A percentile compares a stretch with the other conserved stretches of the same genome.
These are phyloP conservation scores for Liasis olivaceus DNA, from an alignment of 2,797 vertebrate genomes.

Conservation along the genomic window DNA sequence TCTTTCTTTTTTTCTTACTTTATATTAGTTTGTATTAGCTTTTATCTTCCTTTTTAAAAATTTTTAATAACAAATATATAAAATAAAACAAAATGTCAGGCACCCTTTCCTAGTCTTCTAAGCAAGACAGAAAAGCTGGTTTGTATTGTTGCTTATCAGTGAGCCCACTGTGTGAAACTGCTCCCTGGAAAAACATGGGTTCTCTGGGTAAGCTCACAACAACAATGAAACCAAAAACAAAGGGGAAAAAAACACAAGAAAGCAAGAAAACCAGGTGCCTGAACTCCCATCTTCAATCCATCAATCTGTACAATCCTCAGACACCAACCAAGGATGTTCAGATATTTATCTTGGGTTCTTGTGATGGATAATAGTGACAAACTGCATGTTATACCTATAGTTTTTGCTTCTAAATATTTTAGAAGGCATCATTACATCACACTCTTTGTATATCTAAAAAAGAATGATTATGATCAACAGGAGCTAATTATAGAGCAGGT, in stretches of 20 bases:
- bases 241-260: not conserved
- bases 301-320: not conserved
- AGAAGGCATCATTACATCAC: slow-evolving; percentile 32
- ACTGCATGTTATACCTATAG: not conserved
- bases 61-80: too few relatives aligned
- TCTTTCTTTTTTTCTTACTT: too few relatives aligned
- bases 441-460: slow-evolving; percentile 56
- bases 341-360: not conserved
- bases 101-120: too few relatives aligned
- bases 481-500: slow-evolving; percentile 70
- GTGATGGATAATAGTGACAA: not conserved
- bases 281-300: not conserved
- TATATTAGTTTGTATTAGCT: too few relatives aligned
- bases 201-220: not conserved
- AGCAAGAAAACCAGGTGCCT: not conserved
- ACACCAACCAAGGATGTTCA: not conserved
- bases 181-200: not conserved
- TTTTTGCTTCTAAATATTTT: slow-evolving; percentile 10
- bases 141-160: too few relatives aligned
- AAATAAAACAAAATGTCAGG: too few relatives aligned
- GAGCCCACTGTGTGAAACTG: not conserved
- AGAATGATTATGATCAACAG: slow-evolving; percentile 63
- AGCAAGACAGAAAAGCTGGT: too few relatives aligned
- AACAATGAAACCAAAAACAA: not conserved
- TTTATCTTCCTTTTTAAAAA: too few relatives aligned